Evolutionary conservation across 2,113 vertebrate genomes (phyloP).

Genomic region (Carettochelys insculpta): DNA sequence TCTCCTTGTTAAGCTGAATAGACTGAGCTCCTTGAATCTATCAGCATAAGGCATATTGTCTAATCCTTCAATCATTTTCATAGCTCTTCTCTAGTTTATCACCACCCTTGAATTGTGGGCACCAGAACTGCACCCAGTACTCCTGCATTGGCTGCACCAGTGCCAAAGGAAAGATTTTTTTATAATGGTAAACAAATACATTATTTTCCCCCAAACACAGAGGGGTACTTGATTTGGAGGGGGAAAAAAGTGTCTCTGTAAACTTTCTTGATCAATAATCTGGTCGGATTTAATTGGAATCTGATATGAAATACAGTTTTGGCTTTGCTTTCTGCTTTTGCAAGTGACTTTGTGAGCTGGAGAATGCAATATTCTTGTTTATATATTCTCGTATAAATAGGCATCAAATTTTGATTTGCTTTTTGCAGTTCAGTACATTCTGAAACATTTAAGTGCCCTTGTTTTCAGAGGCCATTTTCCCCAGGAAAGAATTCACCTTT

Average conservation of each 20-base stretch:
- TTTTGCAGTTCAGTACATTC: background rate
- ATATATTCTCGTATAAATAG: rapidly evolving
- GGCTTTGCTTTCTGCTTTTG: constrained; percentile 3
- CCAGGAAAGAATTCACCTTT: background rate
- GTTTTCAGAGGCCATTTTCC: background rate
- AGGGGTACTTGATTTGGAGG: background rate
- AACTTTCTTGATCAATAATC: background rate
- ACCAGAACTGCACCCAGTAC: background rate
- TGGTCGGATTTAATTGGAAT: constrained; percentile 13
- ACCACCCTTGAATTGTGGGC: background rate
- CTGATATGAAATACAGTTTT: constrained; percentile 4
- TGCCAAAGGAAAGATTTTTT: constrained; percentile 58
- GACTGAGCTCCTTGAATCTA: background rate
- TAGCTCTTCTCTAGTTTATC: background rate
- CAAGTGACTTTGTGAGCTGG: background rate
- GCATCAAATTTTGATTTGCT: constrained; percentile 11
- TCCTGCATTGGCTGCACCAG: background rate
- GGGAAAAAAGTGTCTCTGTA: background rate
- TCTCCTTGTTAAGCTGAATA: background rate
- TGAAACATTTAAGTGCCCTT: background rate
- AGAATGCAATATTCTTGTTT: background rate
- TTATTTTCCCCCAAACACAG: constrained; percentile 51
- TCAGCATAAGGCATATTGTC: background rate
- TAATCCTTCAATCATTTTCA: background rate
- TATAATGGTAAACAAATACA: constrained; percentile 48